phyloP scores from a whole-genome alignment of 2,888 invertebrate species.

The Parascotia fuliginaria region DNA sequence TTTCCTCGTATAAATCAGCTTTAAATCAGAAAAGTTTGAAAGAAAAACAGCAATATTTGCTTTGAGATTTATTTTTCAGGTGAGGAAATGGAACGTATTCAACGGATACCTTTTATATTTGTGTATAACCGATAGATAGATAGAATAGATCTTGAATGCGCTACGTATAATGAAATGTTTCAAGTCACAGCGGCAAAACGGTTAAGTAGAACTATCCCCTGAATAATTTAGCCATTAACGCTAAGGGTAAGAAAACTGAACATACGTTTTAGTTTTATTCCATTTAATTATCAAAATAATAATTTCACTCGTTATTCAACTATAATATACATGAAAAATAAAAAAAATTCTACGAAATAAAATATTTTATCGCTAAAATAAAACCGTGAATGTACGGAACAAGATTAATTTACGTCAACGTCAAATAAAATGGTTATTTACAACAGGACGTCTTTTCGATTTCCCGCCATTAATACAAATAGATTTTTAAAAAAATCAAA shows the following conservation, averaged over 20 bases:
- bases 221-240: conserved; percentile 4
- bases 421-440: conserved; percentile 17
- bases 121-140: neutral
- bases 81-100: neutral
- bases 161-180: too few relatives aligned
- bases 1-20: conserved; percentile 6
- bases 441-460: neutral
- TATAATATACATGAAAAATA: neutral
- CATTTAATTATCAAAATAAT: too few relatives aligned
- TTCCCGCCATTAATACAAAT: conserved; percentile 13
- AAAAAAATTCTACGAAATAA: neutral
- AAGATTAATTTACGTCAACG: conserved; percentile 11
- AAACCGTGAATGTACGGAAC: neutral
- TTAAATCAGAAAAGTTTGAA: conserved; percentile 1
- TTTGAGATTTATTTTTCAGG: neutral
- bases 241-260: neutral
- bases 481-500: conserved; percentile 14
- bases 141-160: too few relatives aligned
- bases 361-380: neutral
- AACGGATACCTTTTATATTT: neutral
- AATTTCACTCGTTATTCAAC: too few relatives aligned
- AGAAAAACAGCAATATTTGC: conserved; percentile 17
- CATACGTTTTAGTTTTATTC: too few relatives aligned
- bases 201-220: conserved; percentile 37
- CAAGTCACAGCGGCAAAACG: conserved; percentile 46